Percentiles rank a stretch among this genome's conserved stretches.
Conservation (phyloP, 1,140 invertebrate genomes). For the Oryctes rhinoceros region DNA sequence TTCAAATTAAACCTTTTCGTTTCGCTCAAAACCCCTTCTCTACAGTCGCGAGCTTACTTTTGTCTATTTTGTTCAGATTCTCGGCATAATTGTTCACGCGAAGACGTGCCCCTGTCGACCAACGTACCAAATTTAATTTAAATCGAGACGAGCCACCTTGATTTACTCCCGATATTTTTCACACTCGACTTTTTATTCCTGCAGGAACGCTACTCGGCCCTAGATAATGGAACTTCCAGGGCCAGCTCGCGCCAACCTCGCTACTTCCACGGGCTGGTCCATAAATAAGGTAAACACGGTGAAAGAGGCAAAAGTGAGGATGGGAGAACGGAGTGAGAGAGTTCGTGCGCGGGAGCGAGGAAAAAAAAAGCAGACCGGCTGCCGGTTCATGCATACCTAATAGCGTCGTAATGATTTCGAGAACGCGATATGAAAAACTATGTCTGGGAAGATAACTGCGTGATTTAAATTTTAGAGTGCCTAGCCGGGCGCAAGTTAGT, state of each 20-base stretch:
- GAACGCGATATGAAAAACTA: conserved; percentile 4
- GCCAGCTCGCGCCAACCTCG: not conserved
- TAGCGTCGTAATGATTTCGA: not conserved
- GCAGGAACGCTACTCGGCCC: not conserved
- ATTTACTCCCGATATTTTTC: conserved; percentile 10
- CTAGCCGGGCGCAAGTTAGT: not conserved
- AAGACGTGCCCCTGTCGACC: not conserved
- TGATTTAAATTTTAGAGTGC: conserved; percentile 19
- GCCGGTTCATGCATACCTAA: not conserved
- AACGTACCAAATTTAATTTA: conserved; percentile 2
- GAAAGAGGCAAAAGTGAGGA: not conserved
- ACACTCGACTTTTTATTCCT: not conserved
- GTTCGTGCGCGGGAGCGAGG: not conserved
- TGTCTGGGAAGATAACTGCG: not conserved
- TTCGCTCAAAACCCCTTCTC: not conserved
- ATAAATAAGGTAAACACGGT: conserved; percentile 19
- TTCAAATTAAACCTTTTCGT: not conserved
- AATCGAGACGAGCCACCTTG: conserved; percentile 5
- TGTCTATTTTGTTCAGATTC: not conserved
- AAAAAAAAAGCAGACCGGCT: too few species aligned
- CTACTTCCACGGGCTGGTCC: not conserved
- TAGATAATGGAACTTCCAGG: not conserved
- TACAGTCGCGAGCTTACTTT: not conserved
- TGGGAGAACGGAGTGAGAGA: not conserved
- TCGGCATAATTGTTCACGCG: conserved; percentile 1